Evolutionary conservation across 2,888 invertebrate species (phyloP).

Genomic region (Hipparchia semele): DNA sequence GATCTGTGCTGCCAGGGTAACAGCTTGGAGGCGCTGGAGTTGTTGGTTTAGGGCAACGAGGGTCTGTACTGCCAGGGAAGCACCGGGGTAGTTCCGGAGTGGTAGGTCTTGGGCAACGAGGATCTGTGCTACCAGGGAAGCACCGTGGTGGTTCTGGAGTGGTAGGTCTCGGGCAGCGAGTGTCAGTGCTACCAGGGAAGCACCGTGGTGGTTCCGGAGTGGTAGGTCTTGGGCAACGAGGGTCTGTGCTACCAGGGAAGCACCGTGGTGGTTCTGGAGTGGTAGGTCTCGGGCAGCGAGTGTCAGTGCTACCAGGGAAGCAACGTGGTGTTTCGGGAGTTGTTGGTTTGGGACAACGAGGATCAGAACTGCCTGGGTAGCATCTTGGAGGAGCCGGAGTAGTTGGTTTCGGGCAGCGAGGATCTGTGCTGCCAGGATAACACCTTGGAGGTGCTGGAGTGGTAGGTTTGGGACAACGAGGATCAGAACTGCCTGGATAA

Average conservation of each 20-base stretch:
- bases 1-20: conserved; percentile 53
- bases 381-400: conserved; percentile 51
- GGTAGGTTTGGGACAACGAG: conserved; percentile 46
- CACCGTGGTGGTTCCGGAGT: conserved; percentile 40
- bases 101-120: conserved; percentile 46
- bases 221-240: conserved; percentile 52
- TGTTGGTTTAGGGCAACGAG: conserved; percentile 43
- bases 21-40: conserved; percentile 51
- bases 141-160: conserved; percentile 40
- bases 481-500: conserved; percentile 46
- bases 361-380: conserved; percentile 53
- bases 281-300: conserved; percentile 51
- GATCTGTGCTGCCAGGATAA: conserved; percentile 47
- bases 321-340: conserved; percentile 45
- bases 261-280: conserved; percentile 49
- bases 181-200: conserved; percentile 39
- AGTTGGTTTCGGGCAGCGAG: conserved; percentile 43
- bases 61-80: conserved; percentile 47
- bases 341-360: conserved; percentile 51
- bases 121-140: conserved; percentile 46
- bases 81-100: conserved; percentile 47
- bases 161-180: conserved; percentile 42
- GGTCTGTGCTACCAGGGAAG: conserved; percentile 48
- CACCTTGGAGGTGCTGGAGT: conserved; percentile 47
- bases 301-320: conserved; percentile 49